Base-by-base conservation (phyloP, 2,797 vertebrate genomes). In the Gorsachius magnificus region DNA sequence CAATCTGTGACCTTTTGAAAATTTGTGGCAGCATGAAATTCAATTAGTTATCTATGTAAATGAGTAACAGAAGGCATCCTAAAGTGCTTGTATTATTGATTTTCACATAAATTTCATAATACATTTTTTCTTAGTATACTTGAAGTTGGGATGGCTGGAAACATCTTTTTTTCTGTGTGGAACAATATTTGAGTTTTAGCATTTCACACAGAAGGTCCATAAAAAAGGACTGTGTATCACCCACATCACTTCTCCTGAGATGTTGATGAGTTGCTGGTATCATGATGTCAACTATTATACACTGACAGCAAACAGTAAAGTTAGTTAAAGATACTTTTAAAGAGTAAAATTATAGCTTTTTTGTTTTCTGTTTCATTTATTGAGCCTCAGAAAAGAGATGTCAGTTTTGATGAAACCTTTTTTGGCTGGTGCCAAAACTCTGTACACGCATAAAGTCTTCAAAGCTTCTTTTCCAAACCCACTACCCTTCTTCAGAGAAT, bases 1-100 rank as follows among this genome's bases (percentile, higher is more conserved):
- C 71, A 74, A 1, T 91, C 87, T 85, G 21, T 89, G 89, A 93
- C 75, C 82, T 89, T 92, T 53, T 70, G 48, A 93, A 92, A 95
- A 94, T 74, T 56, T 83, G 45, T 77, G 41, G 31, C 65, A 87
- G 60, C 57, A 64, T 80, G 60, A 95, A 96, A 95, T 93, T 84
- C 53, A 74, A 41, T 91, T 87, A 87, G n/a, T 74, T 93, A 70
- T 36, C 26, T 77, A 82, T 76, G 21, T 58, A 90, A 96, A 89
- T 64, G 48, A 75, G 36, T 85, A 89, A 87, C 82, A 91, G 79
- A 94, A 85, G 31, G 57, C n/a, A 86, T 80, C 64, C 60, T 58
- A n/a, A 94, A 80, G 35, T 66, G 19, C n/a, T 82, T 29, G 1
- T 43, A 76, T 76, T 79, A 89, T 53, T 94, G 4, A 38, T 83